Evolutionary conservation across 2,888 invertebrate genomes (phyloP).

Genomic region (Nasonia oneida): DNA sequence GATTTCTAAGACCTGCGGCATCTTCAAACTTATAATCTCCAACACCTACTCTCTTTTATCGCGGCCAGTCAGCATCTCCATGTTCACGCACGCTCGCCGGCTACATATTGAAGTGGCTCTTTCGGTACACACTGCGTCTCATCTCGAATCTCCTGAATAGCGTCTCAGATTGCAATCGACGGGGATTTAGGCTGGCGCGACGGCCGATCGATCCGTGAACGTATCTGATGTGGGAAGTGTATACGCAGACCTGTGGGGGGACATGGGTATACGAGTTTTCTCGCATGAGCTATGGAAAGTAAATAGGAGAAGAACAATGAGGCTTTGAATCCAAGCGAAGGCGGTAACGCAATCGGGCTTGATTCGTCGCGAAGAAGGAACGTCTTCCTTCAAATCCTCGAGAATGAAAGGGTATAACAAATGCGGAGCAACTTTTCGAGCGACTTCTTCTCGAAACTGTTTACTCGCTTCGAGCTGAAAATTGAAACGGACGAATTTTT

Average conservation of each 20-base stretch:
- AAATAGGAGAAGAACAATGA: background rate
- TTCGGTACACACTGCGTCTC: background rate
- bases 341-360: background rate
- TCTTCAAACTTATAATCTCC: too few relatives aligned
- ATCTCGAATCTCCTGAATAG: conserved; percentile 37
- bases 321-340: background rate
- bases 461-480: conserved; percentile 6
- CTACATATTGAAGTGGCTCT: background rate
- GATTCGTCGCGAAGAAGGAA: background rate
- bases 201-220: background rate
- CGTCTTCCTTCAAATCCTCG: background rate
- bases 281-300: background rate
- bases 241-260: too few relatives aligned
- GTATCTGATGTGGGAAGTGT: too few relatives aligned
- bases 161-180: conserved; percentile 44
- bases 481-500: conserved; percentile 16
- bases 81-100: background rate
- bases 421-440: background rate
- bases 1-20: too few relatives aligned
- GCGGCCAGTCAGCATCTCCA: background rate
- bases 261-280: background rate
- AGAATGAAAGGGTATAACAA: background rate
- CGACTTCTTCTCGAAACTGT: conserved; percentile 9
- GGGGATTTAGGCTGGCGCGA: conserved; percentile 38
- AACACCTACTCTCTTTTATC: background rate